Evolutionary conservation across 2,888 invertebrate species (phyloP).

Genomic region (Macaria notata): DNA sequence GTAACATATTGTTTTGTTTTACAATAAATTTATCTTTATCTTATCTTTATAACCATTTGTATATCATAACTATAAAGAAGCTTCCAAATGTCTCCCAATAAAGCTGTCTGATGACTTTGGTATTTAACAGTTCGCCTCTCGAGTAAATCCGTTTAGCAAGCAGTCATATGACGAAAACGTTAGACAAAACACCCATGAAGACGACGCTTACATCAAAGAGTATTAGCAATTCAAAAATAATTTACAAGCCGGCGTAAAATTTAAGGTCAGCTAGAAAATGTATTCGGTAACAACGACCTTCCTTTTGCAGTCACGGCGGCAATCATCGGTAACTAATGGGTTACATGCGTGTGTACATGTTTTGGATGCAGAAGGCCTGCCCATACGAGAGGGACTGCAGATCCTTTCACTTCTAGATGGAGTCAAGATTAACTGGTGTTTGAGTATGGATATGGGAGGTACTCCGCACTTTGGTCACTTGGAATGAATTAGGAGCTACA

Average conservation of each 20-base stretch:
- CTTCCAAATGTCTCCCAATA: too few species aligned
- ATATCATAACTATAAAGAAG: too few species aligned
- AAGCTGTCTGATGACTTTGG: too few species aligned
- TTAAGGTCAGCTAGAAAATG: constrained; percentile 24
- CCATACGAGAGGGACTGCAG: constrained; percentile 32
- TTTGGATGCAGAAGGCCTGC: constrained; percentile 24
- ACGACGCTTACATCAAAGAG: constrained; percentile 11
- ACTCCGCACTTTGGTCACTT: constrained; percentile 19
- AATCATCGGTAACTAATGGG: constrained; percentile 34
- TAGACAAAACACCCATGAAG: constrained; percentile 6
- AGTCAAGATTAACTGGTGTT: constrained; percentile 44
- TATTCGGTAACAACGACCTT: constrained; percentile 28
- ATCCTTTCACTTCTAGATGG: constrained; percentile 56
- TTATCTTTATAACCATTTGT: too few species aligned
- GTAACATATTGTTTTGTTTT: too few species aligned
- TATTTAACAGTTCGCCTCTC: too few species aligned
- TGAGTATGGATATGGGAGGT: constrained; percentile 42
- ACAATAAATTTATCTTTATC: too few species aligned
- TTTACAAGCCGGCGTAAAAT: constrained; percentile 17
- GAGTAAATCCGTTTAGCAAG: not conserved
- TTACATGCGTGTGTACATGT: constrained; percentile 22
- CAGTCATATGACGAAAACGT: constrained; percentile 5
- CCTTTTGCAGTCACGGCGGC: constrained; percentile 28
- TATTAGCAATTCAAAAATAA: constrained; percentile 19
- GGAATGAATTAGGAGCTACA: too few species aligned